These are phyloP conservation scores for Cyrtonyx montezumae DNA, from an alignment of 2,113 vertebrate genomes.

Conservation along the genomic window DNA sequence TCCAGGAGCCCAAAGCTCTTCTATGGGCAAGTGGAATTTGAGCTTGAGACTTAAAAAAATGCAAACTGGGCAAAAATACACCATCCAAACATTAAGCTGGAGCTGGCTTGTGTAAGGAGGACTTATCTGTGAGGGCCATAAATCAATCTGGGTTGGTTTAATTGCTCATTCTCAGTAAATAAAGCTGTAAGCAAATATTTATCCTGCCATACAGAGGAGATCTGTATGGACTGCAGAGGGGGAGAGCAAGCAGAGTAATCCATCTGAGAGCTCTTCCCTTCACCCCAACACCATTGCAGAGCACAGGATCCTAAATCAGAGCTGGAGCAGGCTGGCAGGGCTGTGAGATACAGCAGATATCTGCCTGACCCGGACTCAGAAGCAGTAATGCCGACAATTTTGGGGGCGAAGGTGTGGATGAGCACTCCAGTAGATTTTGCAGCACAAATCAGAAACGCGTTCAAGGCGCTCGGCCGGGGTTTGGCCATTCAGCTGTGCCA, in stretches of 20 bases:
- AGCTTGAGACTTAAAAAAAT: neutral
- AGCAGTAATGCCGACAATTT: neutral
- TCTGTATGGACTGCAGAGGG: neutral
- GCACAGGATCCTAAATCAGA: neutral
- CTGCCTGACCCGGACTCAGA: rapidly evolving
- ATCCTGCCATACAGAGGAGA: neutral
- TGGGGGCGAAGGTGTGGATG: rapidly evolving
- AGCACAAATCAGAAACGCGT: neutral
- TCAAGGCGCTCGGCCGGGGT: neutral
- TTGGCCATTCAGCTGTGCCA: neutral
- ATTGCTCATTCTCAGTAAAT: conserved; percentile 49
- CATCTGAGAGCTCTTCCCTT: neutral
- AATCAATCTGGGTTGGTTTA: neutral
- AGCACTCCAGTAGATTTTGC: neutral
- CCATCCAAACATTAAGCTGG: neutral
- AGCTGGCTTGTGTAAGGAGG: neutral
- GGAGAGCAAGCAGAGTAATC: conserved; percentile 38
- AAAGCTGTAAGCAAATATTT: conserved; percentile 23
- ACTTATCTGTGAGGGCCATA: neutral
- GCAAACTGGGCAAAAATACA: neutral
- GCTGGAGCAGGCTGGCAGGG: rapidly evolving
- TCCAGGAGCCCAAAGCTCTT: neutral
- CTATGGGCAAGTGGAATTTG: neutral
- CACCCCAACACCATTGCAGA: neutral
- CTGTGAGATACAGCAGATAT: neutral